These are phyloP conservation scores for Rhabdomys pumilio DNA, from an alignment of 2,797 vertebrate species.

Conservation along the genomic window DNA sequence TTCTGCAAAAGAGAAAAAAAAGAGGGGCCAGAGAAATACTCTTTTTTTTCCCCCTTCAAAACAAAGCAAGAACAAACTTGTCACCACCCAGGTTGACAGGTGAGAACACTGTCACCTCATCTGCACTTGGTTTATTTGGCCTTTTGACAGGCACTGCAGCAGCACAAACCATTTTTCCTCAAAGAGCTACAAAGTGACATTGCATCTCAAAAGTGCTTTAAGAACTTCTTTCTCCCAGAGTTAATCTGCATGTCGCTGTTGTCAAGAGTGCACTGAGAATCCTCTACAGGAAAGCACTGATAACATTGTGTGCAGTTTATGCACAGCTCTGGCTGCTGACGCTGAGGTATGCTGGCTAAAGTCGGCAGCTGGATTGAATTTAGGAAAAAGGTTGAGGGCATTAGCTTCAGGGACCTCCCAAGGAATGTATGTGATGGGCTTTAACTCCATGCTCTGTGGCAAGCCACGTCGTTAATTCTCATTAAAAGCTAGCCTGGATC, in stretches of 20 bases:
- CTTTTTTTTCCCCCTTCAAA: background rate
- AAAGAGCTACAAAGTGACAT: slow-evolving; percentile 7
- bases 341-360: background rate
- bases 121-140: slow-evolving; percentile 37
- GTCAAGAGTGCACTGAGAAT: slow-evolving; percentile 33
- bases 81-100: background rate
- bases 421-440: background rate
- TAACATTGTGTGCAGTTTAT: background rate
- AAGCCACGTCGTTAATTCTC: background rate
- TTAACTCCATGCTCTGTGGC: slow-evolving; percentile 4
- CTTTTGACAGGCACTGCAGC: background rate
- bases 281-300: slow-evolving; percentile 58
- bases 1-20: background rate
- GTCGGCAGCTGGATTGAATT: background rate
- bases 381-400: background rate
- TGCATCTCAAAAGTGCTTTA: slow-evolving; percentile 49
- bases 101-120: slow-evolving; percentile 15
- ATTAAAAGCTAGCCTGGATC: slow-evolving; percentile 58
- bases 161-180: slow-evolving; percentile 24
- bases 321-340: background rate
- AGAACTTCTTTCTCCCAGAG: slow-evolving; percentile 18
- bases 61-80: background rate
- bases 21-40: background rate
- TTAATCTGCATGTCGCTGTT: slow-evolving; percentile 34
- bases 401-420: slow-evolving; percentile 54